These are phyloP conservation scores for Phocoena phocoena DNA, from an alignment of 2,113 vertebrate species.

Conservation along the genomic window DNA sequence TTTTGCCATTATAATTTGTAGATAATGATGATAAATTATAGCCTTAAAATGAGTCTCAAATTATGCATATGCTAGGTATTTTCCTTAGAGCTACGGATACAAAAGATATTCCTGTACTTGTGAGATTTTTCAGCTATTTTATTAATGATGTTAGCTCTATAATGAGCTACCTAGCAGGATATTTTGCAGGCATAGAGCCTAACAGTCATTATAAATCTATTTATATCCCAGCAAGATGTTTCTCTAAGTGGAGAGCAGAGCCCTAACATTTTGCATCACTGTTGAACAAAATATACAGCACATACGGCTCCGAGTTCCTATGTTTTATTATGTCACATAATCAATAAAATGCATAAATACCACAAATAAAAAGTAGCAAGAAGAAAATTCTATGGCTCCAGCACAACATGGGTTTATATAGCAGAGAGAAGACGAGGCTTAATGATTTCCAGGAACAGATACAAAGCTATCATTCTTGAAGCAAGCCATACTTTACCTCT, in stretches of 20 bases:
- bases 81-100: constrained; percentile 82
- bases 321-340: constrained; percentile 78
- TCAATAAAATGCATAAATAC: constrained; percentile 73
- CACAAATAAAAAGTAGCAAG: constrained; percentile 69
- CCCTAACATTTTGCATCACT: constrained; percentile 67
- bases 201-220: constrained; percentile 88
- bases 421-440: constrained; percentile 46
- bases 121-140: constrained; percentile 85
- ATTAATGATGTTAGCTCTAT: constrained; percentile 87
- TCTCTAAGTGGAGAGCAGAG: constrained; percentile 77
- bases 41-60: constrained; percentile 84
- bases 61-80: constrained; percentile 85
- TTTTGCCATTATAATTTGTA: constrained; percentile 86
- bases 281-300: constrained; percentile 77
- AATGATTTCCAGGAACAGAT: constrained; percentile 61
- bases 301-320: constrained; percentile 60
- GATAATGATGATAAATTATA: constrained; percentile 90
- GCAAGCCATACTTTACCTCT: constrained; percentile 3
- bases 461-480: constrained; percentile 49
- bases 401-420: constrained; percentile 52
- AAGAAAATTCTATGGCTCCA: constrained; percentile 57
- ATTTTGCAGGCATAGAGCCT: constrained; percentile 84
- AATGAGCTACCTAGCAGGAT: constrained; percentile 87
- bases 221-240: constrained; percentile 87
- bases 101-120: constrained; percentile 80